Conservation (phyloP, 2,113 vertebrate genomes). For the Pleuronectes platessa region DNA sequence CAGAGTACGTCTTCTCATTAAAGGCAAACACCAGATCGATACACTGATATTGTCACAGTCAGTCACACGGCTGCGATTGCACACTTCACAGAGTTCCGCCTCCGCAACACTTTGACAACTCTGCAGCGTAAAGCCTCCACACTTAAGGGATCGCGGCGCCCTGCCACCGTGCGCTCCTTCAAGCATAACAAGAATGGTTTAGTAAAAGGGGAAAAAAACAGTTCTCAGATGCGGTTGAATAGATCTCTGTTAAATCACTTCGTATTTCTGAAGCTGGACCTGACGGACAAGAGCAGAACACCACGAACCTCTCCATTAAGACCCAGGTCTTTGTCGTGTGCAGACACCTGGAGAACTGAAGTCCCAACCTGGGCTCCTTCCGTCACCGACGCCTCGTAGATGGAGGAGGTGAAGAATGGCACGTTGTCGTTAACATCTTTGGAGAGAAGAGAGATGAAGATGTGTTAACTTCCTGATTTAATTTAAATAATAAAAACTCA, state of each 20-base stretch:
- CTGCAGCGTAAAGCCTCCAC: slow-evolving; percentile 27
- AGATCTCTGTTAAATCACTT: slow-evolving; percentile 11
- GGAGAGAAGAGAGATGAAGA: neutral
- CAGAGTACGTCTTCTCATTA: slow-evolving; percentile 22
- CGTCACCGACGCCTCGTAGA: slow-evolving; percentile 88
- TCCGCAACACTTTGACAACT: slow-evolving; percentile 15
- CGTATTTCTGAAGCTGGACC: neutral
- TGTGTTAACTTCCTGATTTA: neutral
- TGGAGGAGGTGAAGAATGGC: slow-evolving; percentile 92
- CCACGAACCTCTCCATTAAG: slow-evolving; percentile 87
- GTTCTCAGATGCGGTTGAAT: neutral
- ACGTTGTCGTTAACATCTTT: slow-evolving; percentile 94
- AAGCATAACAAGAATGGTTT: slow-evolving; percentile 7
- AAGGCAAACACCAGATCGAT: slow-evolving; percentile 39
- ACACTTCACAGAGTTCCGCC: slow-evolving; percentile 7
- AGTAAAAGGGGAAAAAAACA: slow-evolving; percentile 8
- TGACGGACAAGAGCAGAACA: slow-evolving; percentile 17
- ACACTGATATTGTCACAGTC: slow-evolving; percentile 30
- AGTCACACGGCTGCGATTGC: slow-evolving; percentile 25
- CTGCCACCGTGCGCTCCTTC: slow-evolving; percentile 22
- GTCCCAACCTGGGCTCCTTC: slow-evolving; percentile 87
- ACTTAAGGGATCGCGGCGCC: slow-evolving; percentile 2
- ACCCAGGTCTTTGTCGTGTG: slow-evolving; percentile 89
- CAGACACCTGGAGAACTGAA: slow-evolving; percentile 87
- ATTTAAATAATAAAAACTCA: neutral